Evolutionary conservation across 2,888 invertebrate genomes (phyloP).

Genomic region (Mycogona germanica): DNA sequence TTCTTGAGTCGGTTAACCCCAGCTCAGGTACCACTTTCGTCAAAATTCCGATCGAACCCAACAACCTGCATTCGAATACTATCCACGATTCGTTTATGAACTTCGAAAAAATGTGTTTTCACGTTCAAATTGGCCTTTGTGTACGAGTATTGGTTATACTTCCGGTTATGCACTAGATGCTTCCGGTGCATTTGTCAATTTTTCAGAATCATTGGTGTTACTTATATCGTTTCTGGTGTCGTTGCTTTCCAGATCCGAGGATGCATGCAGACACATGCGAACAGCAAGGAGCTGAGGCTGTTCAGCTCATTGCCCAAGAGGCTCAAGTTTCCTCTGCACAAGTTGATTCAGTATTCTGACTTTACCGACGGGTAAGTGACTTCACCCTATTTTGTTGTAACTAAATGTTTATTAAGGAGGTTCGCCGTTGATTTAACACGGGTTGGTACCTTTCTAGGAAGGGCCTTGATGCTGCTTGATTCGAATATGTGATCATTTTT

Average conservation of each 20-base stretch:
- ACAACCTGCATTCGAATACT: too few species aligned
- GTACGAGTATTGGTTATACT: background rate
- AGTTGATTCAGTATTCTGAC: background rate
- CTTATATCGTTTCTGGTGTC: background rate
- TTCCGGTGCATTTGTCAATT: background rate
- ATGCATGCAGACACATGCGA: background rate
- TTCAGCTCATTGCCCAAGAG: background rate
- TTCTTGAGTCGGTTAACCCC: too few species aligned
- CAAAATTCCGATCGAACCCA: too few species aligned
- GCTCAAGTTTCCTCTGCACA: slow-evolving; percentile 3
- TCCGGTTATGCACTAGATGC: background rate
- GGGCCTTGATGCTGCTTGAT: background rate
- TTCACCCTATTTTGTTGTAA: background rate
- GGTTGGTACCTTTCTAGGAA: too few species aligned
- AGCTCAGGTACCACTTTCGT: too few species aligned
- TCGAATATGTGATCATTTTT: background rate
- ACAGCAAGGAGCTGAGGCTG: background rate
- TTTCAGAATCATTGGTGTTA: background rate
- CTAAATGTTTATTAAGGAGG: background rate
- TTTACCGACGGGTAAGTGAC: slow-evolving; percentile 1
- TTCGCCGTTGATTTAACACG: too few species aligned
- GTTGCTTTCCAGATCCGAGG: slow-evolving; percentile 1
- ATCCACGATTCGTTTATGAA: too few species aligned
- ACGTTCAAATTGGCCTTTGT: too few species aligned
- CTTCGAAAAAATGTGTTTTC: too few species aligned